These are phyloP conservation scores for Heloderma charlesbogerti DNA, from an alignment of 2,113 vertebrate species.

Conservation along the genomic window DNA sequence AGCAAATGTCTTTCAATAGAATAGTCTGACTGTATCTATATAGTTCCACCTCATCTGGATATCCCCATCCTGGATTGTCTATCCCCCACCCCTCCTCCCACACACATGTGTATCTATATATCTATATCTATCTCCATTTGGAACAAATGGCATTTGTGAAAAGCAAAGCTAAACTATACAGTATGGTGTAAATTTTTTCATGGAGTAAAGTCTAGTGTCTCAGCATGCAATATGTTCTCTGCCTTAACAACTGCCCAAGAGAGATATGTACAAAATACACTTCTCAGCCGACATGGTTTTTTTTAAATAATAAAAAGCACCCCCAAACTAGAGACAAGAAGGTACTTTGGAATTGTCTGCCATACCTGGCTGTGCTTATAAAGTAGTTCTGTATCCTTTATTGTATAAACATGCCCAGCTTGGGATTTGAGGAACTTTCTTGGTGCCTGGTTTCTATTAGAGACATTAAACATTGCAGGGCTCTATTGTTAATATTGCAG, in stretches of 20 bases:
- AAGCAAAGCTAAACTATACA: background rate
- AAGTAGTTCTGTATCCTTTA: background rate
- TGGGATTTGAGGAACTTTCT: background rate
- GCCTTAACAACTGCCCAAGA: background rate
- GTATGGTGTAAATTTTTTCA: background rate
- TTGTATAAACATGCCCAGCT: background rate
- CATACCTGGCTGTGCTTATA: background rate
- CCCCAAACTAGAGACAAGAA: fast-evolving
- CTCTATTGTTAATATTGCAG: background rate
- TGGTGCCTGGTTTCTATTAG: background rate
- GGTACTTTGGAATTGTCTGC: background rate
- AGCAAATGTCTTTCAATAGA: background rate
- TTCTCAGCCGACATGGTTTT: background rate
- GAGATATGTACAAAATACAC: background rate
- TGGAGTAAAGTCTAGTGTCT: background rate
- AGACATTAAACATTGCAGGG: background rate
- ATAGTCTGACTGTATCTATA: background rate
- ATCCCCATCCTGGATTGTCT: background rate
- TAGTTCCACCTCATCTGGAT: background rate
- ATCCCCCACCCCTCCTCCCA: background rate
- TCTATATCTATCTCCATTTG: background rate
- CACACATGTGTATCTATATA: too few species aligned
- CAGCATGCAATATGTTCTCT: background rate
- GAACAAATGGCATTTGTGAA: background rate
- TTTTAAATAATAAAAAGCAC: fast-evolving